These are phyloP conservation scores for Calypte anna DNA, from an alignment of 2,113 vertebrate species.

Conservation along the genomic window DNA sequence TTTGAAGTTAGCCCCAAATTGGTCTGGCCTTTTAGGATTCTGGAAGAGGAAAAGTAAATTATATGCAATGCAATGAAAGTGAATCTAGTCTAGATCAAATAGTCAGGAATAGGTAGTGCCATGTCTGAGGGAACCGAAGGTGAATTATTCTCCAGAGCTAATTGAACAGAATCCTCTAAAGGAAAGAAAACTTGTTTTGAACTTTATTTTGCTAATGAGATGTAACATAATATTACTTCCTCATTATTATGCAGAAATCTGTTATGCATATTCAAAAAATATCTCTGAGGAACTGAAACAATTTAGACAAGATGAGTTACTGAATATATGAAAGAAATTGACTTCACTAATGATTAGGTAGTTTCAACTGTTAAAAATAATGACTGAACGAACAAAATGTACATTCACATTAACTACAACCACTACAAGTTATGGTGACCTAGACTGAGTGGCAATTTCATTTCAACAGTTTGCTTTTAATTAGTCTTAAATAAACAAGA, in stretches of 20 bases:
- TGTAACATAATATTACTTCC: constrained; percentile 59
- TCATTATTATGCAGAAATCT: constrained; percentile 58
- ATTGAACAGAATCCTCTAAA: constrained; percentile 45
- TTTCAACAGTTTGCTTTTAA: constrained; percentile 22
- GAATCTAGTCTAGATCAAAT: background rate
- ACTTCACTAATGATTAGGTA: constrained; percentile 59
- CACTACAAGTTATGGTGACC: background rate
- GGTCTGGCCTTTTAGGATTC: background rate
- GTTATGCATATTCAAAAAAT: constrained; percentile 67
- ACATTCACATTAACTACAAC: background rate
- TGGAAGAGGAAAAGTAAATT: background rate
- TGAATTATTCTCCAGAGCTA: constrained; percentile 45
- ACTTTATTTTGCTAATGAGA: constrained; percentile 60
- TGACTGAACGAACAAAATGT: background rate
- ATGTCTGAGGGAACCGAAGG: constrained; percentile 2
- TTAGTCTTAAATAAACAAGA: background rate
- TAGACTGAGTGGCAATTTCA: constrained; percentile 4
- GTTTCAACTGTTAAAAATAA: constrained; percentile 56
- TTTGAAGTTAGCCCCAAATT: background rate
- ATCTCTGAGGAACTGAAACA: constrained; percentile 63
- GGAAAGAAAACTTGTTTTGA: constrained; percentile 54
- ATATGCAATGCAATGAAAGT: background rate
- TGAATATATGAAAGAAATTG: constrained; percentile 60
- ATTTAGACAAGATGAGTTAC: constrained; percentile 62
- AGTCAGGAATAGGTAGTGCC: background rate